A percentile compares a stretch with the other conserved stretches of the same genome.
Conservation (phyloP, 2,888 invertebrate genomes). For the Calameuta idolon region DNA sequence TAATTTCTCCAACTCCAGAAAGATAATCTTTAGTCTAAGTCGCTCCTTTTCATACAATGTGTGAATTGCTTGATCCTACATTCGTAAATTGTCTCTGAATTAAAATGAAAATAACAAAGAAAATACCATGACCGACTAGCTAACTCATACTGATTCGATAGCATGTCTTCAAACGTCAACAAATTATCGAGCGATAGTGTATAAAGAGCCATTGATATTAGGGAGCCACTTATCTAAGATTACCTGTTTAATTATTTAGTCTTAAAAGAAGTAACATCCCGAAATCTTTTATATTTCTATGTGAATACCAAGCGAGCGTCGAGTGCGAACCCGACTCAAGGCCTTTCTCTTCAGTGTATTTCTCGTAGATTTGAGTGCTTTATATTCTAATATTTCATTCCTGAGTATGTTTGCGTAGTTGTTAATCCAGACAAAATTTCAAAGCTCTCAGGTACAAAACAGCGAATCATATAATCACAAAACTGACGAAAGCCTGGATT, state of each 20-base stretch:
- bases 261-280: background rate
- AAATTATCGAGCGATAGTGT: background rate
- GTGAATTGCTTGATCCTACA: background rate
- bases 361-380: background rate
- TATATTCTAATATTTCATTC: background rate
- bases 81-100: background rate
- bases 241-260: background rate
- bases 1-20: background rate
- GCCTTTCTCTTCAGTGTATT: background rate
- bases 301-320: background rate
- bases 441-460: constrained; percentile 58
- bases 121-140: too few species aligned
- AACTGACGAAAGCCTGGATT: background rate
- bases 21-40: background rate
- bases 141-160: background rate
- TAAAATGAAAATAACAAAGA: too few species aligned
- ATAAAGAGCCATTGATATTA: background rate
- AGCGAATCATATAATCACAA: constrained; percentile 23
- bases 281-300: background rate
- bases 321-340: background rate
- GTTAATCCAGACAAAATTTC: constrained; percentile 46
- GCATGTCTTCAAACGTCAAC: background rate
- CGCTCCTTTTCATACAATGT: background rate
- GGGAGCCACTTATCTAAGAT: background rate
- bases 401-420: background rate